Percentiles rank a stretch among this genome's conserved stretches.
These are phyloP conservation scores for Drosophila serrata DNA, from an alignment of 1,140 invertebrate species.

Conservation along the genomic window DNA sequence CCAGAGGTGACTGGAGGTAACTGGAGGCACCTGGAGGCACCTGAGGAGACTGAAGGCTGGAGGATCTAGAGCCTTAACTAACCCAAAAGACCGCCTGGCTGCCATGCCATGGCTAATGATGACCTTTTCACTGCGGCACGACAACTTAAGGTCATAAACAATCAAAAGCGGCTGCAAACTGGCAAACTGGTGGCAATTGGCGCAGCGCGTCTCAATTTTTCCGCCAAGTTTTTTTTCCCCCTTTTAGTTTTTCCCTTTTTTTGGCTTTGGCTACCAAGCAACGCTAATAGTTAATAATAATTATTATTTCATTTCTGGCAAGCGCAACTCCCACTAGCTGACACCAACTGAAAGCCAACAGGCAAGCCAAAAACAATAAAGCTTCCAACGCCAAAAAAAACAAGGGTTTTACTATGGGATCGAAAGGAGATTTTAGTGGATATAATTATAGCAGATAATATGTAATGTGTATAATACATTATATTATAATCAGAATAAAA, in stretches of 20 bases:
- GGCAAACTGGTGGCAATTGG: constrained; percentile 72
- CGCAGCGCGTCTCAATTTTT: constrained; percentile 30
- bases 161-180: constrained; percentile 64
- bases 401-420: constrained; percentile 29
- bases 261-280: constrained; percentile 58
- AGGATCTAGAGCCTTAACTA: constrained; percentile 47
- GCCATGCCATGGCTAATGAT: constrained; percentile 68
- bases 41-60: constrained; percentile 8
- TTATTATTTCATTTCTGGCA: constrained; percentile 84
- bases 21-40: neutral
- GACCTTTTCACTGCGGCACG: constrained; percentile 81
- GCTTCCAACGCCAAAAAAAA: constrained; percentile 42
- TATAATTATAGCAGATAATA: no score
- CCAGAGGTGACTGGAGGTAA: no score
- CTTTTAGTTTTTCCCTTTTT: neutral
- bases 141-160: constrained; percentile 83
- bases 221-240: neutral
- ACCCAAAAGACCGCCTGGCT: constrained; percentile 34
- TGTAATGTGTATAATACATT: no score
- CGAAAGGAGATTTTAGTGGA: neutral
- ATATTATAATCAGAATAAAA: no score
- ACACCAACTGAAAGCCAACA: constrained; percentile 76
- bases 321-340: constrained; percentile 79
- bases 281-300: constrained; percentile 83
- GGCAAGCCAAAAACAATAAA: constrained; percentile 72